Evolutionary conservation across 2,797 vertebrate genomes (phyloP).

Genomic region (Lagodon rhomboides): DNA sequence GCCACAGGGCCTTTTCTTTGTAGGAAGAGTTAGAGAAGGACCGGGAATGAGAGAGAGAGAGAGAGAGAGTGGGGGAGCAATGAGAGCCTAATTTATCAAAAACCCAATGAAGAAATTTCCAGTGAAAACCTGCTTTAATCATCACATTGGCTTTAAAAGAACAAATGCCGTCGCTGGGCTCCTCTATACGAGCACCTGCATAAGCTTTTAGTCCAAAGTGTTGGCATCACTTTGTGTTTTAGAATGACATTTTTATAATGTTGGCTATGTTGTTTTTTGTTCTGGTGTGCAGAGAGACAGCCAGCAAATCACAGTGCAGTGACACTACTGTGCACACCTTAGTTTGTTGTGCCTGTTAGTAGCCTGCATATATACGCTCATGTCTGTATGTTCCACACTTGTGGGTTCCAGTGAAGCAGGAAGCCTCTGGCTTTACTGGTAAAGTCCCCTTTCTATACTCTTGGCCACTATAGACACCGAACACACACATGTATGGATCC

Average conservation of each 20-base stretch:
- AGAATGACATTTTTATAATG: conserved; percentile 34
- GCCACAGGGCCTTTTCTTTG: background rate
- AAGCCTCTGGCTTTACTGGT: conserved; percentile 84
- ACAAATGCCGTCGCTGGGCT: conserved; percentile 5
- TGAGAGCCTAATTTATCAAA: conserved; percentile 12
- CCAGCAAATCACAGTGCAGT: conserved; percentile 23
- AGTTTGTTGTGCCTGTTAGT: conserved; percentile 3
- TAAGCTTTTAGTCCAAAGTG: conserved; percentile 22
- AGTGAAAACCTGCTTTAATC: conserved; percentile 19
- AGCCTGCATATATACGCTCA: background rate
- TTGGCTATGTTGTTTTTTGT: conserved; percentile 24
- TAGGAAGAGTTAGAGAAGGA: background rate
- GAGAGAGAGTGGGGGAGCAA: background rate
- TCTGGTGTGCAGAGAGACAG: conserved; percentile 19
- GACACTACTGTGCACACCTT: conserved; percentile 3
- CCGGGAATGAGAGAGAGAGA: too few relatives aligned
- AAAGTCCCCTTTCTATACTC: conserved; percentile 80
- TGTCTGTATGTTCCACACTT: conserved; percentile 32
- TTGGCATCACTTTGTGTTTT: conserved; percentile 27
- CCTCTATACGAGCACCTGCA: background rate
- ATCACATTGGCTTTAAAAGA: conserved; percentile 5
- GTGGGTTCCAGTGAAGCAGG: conserved; percentile 66
- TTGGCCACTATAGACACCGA: conserved; percentile 49
- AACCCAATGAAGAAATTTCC: conserved; percentile 8
- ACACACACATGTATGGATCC: conserved; percentile 21